Percentiles rank a stretch among this genome's conserved stretches.
Evolutionary conservation across 2,888 invertebrate genomes (phyloP).

Genomic region (Vannuccia rotundouncinata): DNA sequence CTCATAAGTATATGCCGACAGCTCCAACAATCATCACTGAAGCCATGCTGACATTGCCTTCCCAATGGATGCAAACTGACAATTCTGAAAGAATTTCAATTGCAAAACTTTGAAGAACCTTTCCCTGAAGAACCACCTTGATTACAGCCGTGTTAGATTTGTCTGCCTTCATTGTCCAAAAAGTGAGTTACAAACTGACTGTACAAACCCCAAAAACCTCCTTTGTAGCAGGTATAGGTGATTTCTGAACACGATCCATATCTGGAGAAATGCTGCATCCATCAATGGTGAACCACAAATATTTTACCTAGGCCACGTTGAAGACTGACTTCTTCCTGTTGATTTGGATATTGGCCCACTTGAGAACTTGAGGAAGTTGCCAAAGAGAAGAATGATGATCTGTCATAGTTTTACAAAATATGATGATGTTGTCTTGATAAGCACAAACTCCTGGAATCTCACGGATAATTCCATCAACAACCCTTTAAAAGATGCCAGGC

Average conservation of each 20-base stretch:
- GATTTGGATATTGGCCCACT: background rate
- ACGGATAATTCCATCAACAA: background rate
- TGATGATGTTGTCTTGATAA: background rate
- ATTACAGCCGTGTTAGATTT: background rate
- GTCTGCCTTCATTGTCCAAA: background rate
- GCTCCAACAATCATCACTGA: too few relatives aligned
- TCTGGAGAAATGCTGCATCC: background rate
- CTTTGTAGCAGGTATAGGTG: background rate
- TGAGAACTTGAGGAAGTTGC: background rate
- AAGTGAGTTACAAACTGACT: background rate
- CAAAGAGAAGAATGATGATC: background rate
- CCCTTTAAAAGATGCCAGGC: background rate
- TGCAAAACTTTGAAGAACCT: background rate
- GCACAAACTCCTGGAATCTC: background rate
- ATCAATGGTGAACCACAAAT: background rate
- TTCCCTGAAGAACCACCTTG: background rate
- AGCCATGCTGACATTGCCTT: too few relatives aligned
- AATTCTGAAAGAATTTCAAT: background rate
- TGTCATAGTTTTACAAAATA: background rate
- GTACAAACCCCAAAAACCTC: background rate
- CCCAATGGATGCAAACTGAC: too few relatives aligned
- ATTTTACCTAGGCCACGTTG: background rate
- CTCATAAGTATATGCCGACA: too few relatives aligned
- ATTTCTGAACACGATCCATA: background rate
- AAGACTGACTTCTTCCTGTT: background rate